A percentile compares a stretch with the other conserved stretches of the same genome.
These are phyloP conservation scores for Mormyrus lacerda DNA, from an alignment of 2,113 vertebrate genomes.

Conservation along the genomic window DNA sequence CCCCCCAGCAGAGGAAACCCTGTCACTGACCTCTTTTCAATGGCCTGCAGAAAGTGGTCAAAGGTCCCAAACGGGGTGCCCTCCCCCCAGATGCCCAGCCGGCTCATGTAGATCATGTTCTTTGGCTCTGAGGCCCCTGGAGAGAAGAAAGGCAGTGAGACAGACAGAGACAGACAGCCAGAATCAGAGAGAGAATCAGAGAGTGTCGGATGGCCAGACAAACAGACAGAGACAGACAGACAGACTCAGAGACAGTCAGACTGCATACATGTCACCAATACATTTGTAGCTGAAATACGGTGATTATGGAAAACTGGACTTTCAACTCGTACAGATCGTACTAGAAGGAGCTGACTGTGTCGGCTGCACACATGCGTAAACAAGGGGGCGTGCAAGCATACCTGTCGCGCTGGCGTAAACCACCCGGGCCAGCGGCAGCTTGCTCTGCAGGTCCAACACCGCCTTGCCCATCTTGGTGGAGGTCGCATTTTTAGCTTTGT, in stretches of 20 bases:
- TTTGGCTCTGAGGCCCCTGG: slow-evolving; percentile 97
- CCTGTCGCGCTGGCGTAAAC: slow-evolving; percentile 98
- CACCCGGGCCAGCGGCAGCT: slow-evolving; percentile 84
- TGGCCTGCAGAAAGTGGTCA: slow-evolving; percentile 89
- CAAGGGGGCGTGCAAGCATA: slow-evolving; percentile 34
- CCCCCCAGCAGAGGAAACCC: not conserved
- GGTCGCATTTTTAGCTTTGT: slow-evolving; percentile 97
- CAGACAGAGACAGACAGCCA: not conserved
- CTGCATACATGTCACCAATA: not conserved
- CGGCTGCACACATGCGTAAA: not conserved
- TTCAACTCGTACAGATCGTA: not conserved
- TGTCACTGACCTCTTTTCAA: slow-evolving; percentile 83
- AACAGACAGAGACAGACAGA: not conserved
- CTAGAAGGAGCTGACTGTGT: not conserved
- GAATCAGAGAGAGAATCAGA: not conserved
- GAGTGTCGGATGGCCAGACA: not conserved
- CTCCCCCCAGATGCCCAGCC: slow-evolving; percentile 97
- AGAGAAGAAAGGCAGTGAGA: not conserved
- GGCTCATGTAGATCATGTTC: slow-evolving; percentile 99
- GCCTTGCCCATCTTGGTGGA: slow-evolving; percentile 98
- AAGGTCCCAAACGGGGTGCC: slow-evolving; percentile 88
- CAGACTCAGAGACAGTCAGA: not conserved
- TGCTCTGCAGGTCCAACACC: slow-evolving; percentile 91
- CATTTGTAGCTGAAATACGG: not conserved
- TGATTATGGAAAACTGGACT: not conserved